Percentiles rank a stretch among this genome's conserved stretches.
These are phyloP conservation scores for Cyphomyrus plagiostoma DNA, from an alignment of 2,113 vertebrate species.

Conservation along the genomic window DNA sequence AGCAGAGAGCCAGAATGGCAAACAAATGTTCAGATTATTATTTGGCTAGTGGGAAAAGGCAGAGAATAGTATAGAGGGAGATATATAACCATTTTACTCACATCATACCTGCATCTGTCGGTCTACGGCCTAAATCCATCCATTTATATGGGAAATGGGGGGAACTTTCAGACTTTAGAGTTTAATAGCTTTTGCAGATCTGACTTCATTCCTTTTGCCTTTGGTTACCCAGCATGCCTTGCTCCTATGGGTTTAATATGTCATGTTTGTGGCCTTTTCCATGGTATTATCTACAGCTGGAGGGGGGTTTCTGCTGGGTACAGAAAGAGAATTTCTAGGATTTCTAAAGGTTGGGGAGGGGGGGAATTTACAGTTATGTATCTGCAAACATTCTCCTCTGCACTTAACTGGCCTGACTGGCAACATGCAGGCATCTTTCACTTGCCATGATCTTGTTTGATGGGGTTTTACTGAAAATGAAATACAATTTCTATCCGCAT, in stretches of 20 bases:
- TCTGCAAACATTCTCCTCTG: not conserved
- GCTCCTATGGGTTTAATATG: not conserved
- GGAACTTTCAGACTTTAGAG: constrained; percentile 1
- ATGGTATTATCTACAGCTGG: constrained; percentile 13
- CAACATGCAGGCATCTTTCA: not conserved
- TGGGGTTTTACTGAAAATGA: not conserved
- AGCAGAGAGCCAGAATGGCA: not conserved
- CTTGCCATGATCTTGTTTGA: not conserved
- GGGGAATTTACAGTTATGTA: not conserved
- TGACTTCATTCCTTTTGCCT: constrained; percentile 24
- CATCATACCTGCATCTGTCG: not conserved
- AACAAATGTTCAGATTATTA: not conserved
- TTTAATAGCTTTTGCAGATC: constrained; percentile 51
- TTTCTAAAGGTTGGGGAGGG: not conserved
- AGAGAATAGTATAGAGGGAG: not conserved
- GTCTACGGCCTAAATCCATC: constrained; percentile 25
- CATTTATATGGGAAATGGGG: constrained; percentile 25
- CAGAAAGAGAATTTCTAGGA: not conserved
- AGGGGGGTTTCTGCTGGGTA: not conserved
- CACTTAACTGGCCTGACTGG: not conserved
- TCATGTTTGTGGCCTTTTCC: not conserved
- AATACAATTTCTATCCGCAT: not conserved
- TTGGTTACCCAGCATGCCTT: constrained; percentile 43
- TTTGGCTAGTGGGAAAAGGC: not conserved
- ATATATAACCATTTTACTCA: not conserved